phyloP scores from a whole-genome alignment of 1,140 invertebrate genomes.

The Pemphigus obesinymphae region DNA sequence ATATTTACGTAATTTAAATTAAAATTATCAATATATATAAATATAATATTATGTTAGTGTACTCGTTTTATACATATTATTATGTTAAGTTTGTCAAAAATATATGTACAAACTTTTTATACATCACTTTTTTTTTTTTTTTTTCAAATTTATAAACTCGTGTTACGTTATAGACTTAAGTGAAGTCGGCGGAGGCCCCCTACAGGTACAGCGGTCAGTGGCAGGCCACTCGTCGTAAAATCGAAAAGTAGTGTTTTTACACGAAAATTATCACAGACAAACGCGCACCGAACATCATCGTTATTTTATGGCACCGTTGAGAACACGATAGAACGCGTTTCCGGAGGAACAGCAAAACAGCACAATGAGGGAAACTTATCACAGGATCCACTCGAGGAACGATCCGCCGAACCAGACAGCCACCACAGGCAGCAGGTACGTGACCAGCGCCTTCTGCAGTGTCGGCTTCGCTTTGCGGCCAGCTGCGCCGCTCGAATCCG shows the following conservation, averaged over 20 bases:
- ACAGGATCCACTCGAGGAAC: slow-evolving; percentile 61
- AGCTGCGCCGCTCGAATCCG: slow-evolving; percentile 42
- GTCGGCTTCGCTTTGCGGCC: slow-evolving; percentile 52
- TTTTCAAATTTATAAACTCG: background rate
- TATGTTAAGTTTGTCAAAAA: background rate
- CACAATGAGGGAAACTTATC: background rate
- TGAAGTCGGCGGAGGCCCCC: background rate
- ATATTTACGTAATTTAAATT: no score
- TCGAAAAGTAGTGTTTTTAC: no score
- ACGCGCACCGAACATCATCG: slow-evolving; percentile 4
- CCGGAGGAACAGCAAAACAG: background rate
- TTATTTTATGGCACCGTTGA: slow-evolving; percentile 13
- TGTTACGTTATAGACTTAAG: no score
- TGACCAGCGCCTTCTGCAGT: slow-evolving; percentile 61
- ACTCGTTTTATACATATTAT: no score
- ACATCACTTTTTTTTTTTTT: background rate
- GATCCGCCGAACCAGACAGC: slow-evolving; percentile 78
- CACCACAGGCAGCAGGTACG: slow-evolving; percentile 72
- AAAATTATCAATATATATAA: no score
- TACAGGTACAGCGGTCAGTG: no score
- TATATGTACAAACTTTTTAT: no score
- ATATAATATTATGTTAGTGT: background rate
- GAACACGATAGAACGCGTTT: background rate
- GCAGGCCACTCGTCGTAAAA: no score
- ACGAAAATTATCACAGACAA: slow-evolving; percentile 31